A percentile compares a stretch with the other conserved stretches of the same genome.
Evolutionary conservation across 53 echinoderm and acorn worm species (phyloP).

Genomic region (Zoroaster sp.): DNA sequence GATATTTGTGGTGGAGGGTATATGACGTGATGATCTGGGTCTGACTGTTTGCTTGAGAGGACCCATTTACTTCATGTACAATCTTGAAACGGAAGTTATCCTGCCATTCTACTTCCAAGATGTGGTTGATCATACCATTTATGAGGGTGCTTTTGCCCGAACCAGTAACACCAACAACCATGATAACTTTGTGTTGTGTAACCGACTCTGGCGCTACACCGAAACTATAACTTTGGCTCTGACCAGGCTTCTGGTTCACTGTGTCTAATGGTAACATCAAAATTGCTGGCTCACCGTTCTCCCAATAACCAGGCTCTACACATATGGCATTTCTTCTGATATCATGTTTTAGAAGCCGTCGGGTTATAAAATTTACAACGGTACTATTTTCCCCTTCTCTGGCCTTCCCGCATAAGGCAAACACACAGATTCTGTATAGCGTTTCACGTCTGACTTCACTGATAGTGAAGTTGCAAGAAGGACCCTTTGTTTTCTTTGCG

Average conservation of each 20-base stretch:
- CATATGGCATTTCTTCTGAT: not conserved
- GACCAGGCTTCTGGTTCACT: not conserved
- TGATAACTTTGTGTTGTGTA: constrained; percentile 41
- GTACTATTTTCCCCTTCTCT: not conserved
- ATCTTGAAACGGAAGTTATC: constrained; percentile 72
- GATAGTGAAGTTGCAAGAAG: not conserved
- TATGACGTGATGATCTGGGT: constrained; percentile 64
- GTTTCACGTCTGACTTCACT: not conserved
- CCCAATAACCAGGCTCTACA: not conserved
- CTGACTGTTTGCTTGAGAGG: constrained; percentile 63
- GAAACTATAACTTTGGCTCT: constrained; percentile 20
- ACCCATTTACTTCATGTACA: constrained; percentile 20
- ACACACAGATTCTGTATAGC: not conserved
- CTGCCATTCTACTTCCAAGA: constrained; percentile 55
- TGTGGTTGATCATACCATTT: constrained; percentile 70
- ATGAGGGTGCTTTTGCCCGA: constrained; percentile 79
- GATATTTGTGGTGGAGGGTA: constrained; percentile 44
- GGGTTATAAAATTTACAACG: not conserved
- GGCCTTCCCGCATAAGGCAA: not conserved
- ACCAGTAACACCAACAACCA: constrained; percentile 82
- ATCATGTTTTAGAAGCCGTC: not conserved
- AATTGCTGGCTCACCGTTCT: not conserved
- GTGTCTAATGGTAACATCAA: not conserved
- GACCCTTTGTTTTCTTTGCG: not conserved
- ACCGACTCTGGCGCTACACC: not conserved